These are phyloP conservation scores for Kobus ellipsiprymnus DNA, from an alignment of 2,113 vertebrate genomes.

Conservation along the genomic window DNA sequence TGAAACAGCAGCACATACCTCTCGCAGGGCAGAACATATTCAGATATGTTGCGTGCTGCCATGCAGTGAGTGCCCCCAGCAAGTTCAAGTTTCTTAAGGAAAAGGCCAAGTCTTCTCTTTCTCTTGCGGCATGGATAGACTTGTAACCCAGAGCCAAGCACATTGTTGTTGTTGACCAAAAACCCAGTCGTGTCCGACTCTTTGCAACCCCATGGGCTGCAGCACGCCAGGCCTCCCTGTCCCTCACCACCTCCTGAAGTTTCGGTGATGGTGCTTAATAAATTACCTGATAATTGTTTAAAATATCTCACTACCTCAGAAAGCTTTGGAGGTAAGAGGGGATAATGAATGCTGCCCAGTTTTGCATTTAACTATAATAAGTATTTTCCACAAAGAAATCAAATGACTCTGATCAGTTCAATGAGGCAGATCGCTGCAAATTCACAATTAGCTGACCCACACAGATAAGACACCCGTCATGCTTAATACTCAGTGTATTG, in stretches of 20 bases:
- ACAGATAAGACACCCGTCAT: background rate
- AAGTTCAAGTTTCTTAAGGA: background rate
- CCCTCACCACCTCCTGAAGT: too few relatives aligned
- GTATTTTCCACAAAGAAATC: background rate
- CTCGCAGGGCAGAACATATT: background rate
- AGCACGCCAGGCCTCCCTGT: background rate
- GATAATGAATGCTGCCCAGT: background rate
- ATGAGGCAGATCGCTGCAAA: background rate
- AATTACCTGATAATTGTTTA: background rate
- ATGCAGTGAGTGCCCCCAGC: background rate
- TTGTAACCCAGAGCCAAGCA: background rate
- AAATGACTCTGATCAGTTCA: background rate
- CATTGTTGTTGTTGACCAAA: background rate
- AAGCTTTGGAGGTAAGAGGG: background rate
- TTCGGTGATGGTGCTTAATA: background rate
- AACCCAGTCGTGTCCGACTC: background rate
- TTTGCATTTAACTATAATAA: background rate
- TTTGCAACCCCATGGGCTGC: background rate
- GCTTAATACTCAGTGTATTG: background rate
- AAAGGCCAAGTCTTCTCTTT: background rate
- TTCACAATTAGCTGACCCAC: background rate
- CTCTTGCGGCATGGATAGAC: background rate
- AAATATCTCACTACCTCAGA: background rate
- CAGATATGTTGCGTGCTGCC: too few relatives aligned
- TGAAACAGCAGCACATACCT: background rate